Base-by-base conservation (phyloP, 2,888 invertebrate species). In the Adelognathus sp. region DNA sequence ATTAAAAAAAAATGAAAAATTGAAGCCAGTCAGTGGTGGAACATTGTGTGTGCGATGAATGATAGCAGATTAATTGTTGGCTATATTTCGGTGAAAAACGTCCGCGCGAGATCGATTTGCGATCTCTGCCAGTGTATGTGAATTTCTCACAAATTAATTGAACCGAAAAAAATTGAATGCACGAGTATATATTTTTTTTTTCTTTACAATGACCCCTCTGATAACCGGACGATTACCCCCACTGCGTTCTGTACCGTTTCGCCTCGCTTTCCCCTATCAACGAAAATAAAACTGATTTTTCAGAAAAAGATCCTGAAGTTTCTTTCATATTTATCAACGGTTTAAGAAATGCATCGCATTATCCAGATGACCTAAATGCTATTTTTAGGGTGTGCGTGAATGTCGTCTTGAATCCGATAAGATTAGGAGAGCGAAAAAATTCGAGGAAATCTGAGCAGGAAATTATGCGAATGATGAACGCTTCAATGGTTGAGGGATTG, bases 391-490 rank as follows among this genome's bases (percentile, higher is more conserved):
- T n/a, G 14, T 16, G 5, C 11, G 9, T 9, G 31, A 56, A 31
- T 56, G 33, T 56, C 16, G 9, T 9, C 21, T 33, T 36, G 5
- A 16, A 39, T 21, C 4, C 21, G 44, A 63, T 41, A 41, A 56
- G 29, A 41, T 50, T 31, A n/a, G n/a, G 18, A 16, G 41, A 39
- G n/a, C 4, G 7, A n/a, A 14, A 44, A 31, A 44, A 50, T 24
- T 16, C 33, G 52, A 18, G 16, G 0, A 36, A 33, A n/a, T 21
- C 24, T 7, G 29, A 50, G 39, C 21, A 58, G 64, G 33, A 66
- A 64, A 60, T 76, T 58, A 56, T 24, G 24, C n/a, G n/a, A 50
- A 24, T 71, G 52, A 71, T 60, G 58, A 60, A 76, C 16, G 71
- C 33, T 46, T 41, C n/a, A 33, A 64, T 24, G 39, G 16, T 6